Base-by-base conservation (phyloP, 2,113 vertebrate species). In the Petromus typicus region DNA sequence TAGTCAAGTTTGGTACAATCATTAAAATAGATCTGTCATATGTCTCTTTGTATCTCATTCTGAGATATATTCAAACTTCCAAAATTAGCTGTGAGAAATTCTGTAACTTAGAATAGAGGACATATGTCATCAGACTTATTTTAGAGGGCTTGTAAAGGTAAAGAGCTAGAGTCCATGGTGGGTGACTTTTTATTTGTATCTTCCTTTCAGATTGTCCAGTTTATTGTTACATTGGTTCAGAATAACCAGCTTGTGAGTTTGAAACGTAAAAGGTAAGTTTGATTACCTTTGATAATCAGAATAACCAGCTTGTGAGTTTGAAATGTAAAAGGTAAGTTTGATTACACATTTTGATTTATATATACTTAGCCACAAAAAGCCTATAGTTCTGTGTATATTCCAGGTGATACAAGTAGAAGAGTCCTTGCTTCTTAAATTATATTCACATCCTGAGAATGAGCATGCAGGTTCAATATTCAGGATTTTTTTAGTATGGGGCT, bases 151-250 rank as follows among this genome's bases (percentile, higher is more conserved):
- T 91, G 27, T 7, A 63, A 64, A 73, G 90, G 1, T 37, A 67
- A 93, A 92, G 48, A 89, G 80, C n/a, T 82, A 40, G 8, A 76
- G 7, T 92, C 20, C 89, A 4, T 57, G 20, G 57, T 93, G 25
- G 76, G 59, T 89, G 10, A n/a, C 75, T 75, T 85, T 67, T 86
- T 86, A 48, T 91, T 79, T 91, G 34, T 85, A 17, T 96, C 96
- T 97, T 92, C 45, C 75, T 97, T 97, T 54, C 91, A 99, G 99
- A 98, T 99, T 96, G 99, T 99, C 66, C 99, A 99, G 61, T 99
- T 99, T 96, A 99, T 99, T 97, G 98, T 99, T 96, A 99, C 99
- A 5, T 97, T 99, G 98, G 99, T 99, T 89, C 99, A 99, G 97
- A 99, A 99, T 98, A 99, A 99, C 97, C 99, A 98, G 6, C 98